Evolutionary conservation across 2,888 invertebrate species (phyloP).

Genomic region (Lepidocyrtinus sp.): DNA sequence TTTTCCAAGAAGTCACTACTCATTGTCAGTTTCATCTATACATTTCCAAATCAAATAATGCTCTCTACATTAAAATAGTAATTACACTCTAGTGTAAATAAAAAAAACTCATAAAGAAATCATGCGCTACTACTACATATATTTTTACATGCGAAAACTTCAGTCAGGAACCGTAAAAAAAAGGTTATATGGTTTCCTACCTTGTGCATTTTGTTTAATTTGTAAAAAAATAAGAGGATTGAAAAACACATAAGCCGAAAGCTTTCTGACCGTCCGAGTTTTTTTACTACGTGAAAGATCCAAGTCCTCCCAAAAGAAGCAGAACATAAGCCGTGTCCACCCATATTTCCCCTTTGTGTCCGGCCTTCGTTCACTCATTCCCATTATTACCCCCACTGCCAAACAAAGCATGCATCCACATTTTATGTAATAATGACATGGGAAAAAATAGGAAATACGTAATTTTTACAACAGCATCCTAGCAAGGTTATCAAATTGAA

Average conservation of each 20-base stretch:
- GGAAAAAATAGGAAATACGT: constrained; percentile 11
- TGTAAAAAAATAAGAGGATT: neutral
- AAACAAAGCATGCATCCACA: neutral
- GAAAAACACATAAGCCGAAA: neutral
- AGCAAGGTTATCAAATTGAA: too few relatives aligned
- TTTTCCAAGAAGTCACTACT: too few relatives aligned
- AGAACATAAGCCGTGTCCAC: constrained; percentile 6
- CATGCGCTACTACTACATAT: too few relatives aligned
- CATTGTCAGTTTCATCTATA: too few relatives aligned
- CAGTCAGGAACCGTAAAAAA: too few relatives aligned
- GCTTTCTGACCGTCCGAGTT: neutral
- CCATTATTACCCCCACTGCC: neutral
- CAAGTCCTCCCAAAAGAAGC: constrained; percentile 10
- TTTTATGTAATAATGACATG: constrained; percentile 10
- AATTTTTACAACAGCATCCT: neutral
- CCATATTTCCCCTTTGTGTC: constrained; percentile 13
- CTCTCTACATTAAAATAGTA: too few relatives aligned
- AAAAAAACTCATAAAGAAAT: too few relatives aligned
- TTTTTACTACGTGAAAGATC: too few relatives aligned
- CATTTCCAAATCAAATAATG: too few relatives aligned
- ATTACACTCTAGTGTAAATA: too few relatives aligned
- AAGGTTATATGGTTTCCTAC: too few relatives aligned
- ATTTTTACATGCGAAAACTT: too few relatives aligned
- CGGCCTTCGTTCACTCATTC: neutral
- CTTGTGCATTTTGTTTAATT: neutral